Conservation (phyloP, 1,140 invertebrate genomes). For the Hyphantria cunea region DNA sequence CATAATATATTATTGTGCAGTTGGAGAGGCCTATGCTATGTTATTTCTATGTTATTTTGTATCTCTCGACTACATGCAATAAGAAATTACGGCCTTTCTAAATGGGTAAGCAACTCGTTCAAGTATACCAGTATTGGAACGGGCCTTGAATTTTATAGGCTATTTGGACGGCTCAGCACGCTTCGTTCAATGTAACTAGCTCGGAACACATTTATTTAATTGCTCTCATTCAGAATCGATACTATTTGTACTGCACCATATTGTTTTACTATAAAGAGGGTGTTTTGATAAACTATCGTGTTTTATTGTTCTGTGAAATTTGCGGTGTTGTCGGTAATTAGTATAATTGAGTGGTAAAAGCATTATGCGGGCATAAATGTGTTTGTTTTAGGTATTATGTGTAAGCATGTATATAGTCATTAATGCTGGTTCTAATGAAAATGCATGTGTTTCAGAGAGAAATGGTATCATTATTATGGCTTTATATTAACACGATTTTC, state of each 20-base stretch:
- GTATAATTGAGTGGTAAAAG: neutral
- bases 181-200: constrained; percentile 28
- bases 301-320: constrained; percentile 5
- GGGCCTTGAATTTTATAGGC: constrained; percentile 41
- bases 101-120: neutral
- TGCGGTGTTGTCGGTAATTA: constrained; percentile 6
- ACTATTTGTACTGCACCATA: constrained; percentile 15
- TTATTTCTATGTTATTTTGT: no score
- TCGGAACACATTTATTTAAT: constrained; percentile 41
- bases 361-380: neutral
- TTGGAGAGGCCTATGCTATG: no score
- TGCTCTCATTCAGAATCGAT: constrained; percentile 32
- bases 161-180: constrained; percentile 38
- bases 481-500: no score
- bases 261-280: constrained; percentile 14
- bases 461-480: no score
- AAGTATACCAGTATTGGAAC: constrained; percentile 16
- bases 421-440: no score
- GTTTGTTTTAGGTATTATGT: neutral
- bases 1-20: no score
- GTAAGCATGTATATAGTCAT: no score
- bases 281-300: constrained; percentile 19
- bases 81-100: neutral
- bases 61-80: no score
- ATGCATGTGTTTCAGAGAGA: no score